Percentiles rank a stretch among this genome's conserved stretches.
phyloP scores from a whole-genome alignment of 2,113 vertebrate species.

The Colinus virginianus region DNA sequence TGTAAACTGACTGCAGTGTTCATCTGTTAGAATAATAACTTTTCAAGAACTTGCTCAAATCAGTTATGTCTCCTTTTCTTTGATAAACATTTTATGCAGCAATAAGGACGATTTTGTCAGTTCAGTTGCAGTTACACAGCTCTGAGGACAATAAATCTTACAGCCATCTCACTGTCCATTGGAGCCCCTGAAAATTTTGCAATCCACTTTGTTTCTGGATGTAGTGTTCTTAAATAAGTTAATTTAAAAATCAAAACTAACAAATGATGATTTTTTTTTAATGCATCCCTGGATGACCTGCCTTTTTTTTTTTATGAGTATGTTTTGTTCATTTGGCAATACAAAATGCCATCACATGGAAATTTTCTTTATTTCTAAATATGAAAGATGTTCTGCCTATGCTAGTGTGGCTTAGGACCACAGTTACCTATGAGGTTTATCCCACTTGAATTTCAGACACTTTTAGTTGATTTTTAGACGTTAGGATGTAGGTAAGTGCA shows the following conservation, averaged over 20 bases:
- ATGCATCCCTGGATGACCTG: not conserved
- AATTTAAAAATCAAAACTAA: not conserved
- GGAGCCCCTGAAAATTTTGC: slow-evolving; percentile 25
- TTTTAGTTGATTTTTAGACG: not conserved
- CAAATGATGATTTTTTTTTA: not conserved
- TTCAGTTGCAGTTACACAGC: not conserved
- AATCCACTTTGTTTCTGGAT: not conserved
- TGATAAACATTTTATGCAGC: not conserved
- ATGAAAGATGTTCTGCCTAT: not conserved
- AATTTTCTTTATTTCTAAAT: not conserved
- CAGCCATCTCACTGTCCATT: not conserved
- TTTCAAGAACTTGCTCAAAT: not conserved
- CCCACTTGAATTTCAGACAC: not conserved
- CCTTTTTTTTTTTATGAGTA: not conserved
- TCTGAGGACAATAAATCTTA: slow-evolving; percentile 21
- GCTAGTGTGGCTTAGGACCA: not conserved
- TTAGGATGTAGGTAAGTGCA: not conserved
- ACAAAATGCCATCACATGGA: not conserved
- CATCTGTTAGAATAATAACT: not conserved
- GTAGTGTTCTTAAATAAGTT: not conserved
- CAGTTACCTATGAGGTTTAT: not conserved
- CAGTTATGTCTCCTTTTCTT: not conserved
- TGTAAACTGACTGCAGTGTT: not conserved
- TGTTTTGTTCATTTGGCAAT: slow-evolving; percentile 8
- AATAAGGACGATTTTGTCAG: not conserved